phyloP scores from a whole-genome alignment of 2,797 vertebrate genomes.

The Centroberyx gerrardi region DNA sequence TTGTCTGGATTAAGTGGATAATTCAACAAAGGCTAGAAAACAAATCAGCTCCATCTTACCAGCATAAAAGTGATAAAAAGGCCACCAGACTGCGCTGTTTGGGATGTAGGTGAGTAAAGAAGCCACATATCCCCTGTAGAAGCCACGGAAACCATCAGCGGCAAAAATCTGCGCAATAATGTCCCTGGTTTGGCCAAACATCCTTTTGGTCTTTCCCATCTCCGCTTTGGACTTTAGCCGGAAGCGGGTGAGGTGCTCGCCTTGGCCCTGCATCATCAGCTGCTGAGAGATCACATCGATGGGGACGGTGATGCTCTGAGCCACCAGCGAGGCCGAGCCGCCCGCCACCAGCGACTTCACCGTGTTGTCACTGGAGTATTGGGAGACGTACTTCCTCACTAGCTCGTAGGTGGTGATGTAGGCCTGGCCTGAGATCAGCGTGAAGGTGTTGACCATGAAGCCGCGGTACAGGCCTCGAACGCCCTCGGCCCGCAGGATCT shows the following conservation, averaged over 20 bases:
- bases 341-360: constrained; percentile 96
- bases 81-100: constrained; percentile 99
- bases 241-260: constrained; percentile 92
- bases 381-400: constrained; percentile 93
- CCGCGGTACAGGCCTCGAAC: constrained; percentile 92
- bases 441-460: constrained; percentile 97
- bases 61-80: constrained; percentile 98
- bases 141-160: constrained; percentile 91
- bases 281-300: constrained; percentile 97
- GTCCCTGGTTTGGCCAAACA: constrained; percentile 94
- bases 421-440: constrained; percentile 96
- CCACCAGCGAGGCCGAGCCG: constrained; percentile 94
- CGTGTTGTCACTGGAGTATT: constrained; percentile 92
- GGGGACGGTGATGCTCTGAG: constrained; percentile 98
- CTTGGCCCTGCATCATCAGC: constrained; percentile 97
- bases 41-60: constrained; percentile 80
- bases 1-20: background rate
- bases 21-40: background rate
- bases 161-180: constrained; percentile 94
- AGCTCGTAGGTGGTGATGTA: constrained; percentile 99
- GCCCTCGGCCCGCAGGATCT: constrained; percentile 92
- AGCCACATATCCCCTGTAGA: constrained; percentile 96
- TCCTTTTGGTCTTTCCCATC: constrained; percentile 66
- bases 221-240: constrained; percentile 70
- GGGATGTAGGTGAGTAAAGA: constrained; percentile 98